phyloP scores from a whole-genome alignment of 2,888 invertebrate genomes.

The Steinernema scapterisci region DNA sequence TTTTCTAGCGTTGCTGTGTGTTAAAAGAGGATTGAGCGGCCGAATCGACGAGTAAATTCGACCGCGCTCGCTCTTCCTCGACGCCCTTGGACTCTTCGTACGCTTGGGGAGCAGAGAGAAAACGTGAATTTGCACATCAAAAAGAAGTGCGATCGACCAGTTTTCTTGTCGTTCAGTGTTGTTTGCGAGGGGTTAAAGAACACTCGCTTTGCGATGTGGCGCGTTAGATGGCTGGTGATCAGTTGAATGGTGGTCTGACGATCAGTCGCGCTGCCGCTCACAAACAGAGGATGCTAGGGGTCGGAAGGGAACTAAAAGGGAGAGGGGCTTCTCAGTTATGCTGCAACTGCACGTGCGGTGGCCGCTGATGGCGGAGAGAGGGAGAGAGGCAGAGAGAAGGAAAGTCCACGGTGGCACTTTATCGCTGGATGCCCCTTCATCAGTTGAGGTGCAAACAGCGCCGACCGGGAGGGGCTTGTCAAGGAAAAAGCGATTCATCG shows the following conservation, averaged over 20 bases:
- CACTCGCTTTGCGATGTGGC: not conserved
- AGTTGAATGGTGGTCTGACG: constrained; percentile 11
- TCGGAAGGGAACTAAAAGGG: not conserved
- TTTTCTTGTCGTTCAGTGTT: constrained; percentile 4
- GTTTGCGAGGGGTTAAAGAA: constrained; percentile 31
- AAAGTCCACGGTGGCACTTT: constrained; percentile 20
- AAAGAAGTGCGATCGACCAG: constrained; percentile 4
- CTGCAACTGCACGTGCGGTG: constrained; percentile 20
- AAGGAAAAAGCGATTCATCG: not conserved
- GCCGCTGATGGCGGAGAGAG: not conserved
- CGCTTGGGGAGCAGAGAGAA: not conserved
- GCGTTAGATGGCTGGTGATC: constrained; percentile 14
- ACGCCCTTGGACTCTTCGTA: constrained; percentile 28
- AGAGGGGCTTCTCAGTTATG: not conserved
- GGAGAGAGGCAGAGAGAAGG: not conserved
- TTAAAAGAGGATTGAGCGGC: too few relatives aligned
- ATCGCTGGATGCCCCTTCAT: not conserved
- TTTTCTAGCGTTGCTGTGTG: too few relatives aligned
- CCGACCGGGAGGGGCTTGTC: not conserved
- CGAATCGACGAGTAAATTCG: too few relatives aligned
- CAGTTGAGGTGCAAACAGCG: not conserved
- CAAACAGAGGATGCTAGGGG: constrained; percentile 1
- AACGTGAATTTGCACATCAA: not conserved
- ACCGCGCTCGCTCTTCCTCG: not conserved
- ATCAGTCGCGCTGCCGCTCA: not conserved